These are phyloP conservation scores for Apodemus speciosus DNA, from an alignment of 2,113 vertebrate genomes.

Conservation along the genomic window DNA sequence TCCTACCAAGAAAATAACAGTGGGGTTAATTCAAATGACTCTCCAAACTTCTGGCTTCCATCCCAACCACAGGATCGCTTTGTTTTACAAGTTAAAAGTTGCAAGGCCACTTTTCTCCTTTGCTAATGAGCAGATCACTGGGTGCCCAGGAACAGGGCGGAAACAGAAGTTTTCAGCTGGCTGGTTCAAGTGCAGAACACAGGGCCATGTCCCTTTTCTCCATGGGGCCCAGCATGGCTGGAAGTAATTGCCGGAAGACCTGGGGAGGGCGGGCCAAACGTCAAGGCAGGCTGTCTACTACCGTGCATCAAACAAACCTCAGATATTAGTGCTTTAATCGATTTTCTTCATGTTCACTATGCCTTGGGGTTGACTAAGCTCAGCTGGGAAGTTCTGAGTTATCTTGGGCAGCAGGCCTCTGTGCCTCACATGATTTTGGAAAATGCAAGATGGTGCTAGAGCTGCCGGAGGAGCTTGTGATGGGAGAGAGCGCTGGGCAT, in stretches of 20 bases:
- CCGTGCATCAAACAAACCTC: background rate
- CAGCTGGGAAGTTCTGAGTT: background rate
- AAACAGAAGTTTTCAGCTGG: slow-evolving; percentile 11
- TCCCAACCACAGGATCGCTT: background rate
- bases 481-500: background rate
- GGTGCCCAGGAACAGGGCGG: slow-evolving; percentile 1
- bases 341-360: background rate
- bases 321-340: background rate
- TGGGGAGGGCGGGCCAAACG: background rate
- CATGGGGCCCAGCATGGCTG: background rate
- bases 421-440: slow-evolving; percentile 20
- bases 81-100: slow-evolving; percentile 4
- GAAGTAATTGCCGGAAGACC: background rate
- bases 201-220: background rate
- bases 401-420: background rate
- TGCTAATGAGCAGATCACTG: slow-evolving; percentile 49
- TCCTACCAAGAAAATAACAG: slow-evolving; percentile 64
- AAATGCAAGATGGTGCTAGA: background rate
- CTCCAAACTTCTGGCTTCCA: slow-evolving; percentile 20
- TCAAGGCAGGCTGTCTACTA: background rate
- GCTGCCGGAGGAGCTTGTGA: background rate
- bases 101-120: background rate
- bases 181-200: background rate
- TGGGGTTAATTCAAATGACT: slow-evolving; percentile 67
- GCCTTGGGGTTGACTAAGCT: background rate